These are phyloP conservation scores for Halictus quadricinctus DNA, from an alignment of 2,888 invertebrate species.

Conservation along the genomic window DNA sequence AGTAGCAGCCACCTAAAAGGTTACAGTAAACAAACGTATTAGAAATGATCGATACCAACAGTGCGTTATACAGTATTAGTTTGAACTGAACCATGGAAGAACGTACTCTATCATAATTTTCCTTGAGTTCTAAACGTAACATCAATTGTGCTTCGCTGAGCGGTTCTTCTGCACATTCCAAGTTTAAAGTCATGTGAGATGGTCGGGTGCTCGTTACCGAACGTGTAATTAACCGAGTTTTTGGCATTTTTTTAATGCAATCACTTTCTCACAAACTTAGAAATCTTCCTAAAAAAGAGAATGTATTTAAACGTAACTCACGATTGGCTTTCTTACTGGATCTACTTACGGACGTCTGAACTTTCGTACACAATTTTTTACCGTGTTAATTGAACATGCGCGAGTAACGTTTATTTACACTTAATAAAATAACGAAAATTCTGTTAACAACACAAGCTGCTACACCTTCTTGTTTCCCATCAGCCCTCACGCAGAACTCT, in stretches of 20 bases:
- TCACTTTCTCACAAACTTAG: background rate
- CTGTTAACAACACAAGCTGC: background rate
- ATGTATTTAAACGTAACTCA: slow-evolving; percentile 18
- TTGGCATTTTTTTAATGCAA: slow-evolving; percentile 67
- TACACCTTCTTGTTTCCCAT: background rate
- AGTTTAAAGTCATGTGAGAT: slow-evolving; percentile 77
- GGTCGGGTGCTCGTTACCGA: slow-evolving; percentile 73
- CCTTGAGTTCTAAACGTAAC: slow-evolving; percentile 74
- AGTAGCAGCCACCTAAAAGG: slow-evolving; percentile 72
- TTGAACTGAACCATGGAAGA: background rate
- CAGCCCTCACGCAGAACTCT: background rate
- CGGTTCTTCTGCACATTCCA: slow-evolving; percentile 83
- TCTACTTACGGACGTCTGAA: background rate
- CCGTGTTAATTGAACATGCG: background rate
- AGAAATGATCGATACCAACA: background rate
- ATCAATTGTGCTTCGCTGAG: slow-evolving; percentile 81
- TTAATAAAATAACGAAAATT: background rate
- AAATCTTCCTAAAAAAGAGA: slow-evolving; percentile 4
- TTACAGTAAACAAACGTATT: background rate
- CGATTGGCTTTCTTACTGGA: background rate
- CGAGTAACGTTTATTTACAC: background rate
- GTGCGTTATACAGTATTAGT: background rate
- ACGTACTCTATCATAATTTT: slow-evolving; percentile 77
- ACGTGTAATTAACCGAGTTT: slow-evolving; percentile 71
- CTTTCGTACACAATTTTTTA: background rate